Evolutionary conservation across 2,888 invertebrate species (phyloP).

Genomic region (Orthosia gracilis): DNA sequence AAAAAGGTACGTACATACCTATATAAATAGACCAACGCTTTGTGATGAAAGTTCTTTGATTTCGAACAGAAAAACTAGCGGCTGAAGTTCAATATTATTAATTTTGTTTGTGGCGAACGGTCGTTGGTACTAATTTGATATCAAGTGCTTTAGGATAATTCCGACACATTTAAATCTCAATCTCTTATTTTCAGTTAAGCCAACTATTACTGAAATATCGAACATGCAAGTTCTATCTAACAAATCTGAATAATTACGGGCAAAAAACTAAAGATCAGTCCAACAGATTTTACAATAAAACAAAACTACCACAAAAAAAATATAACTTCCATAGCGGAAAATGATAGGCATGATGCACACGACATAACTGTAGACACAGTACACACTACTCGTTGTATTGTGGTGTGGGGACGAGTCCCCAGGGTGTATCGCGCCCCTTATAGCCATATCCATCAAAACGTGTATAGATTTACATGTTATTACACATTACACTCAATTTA

Average conservation of each 20-base stretch:
- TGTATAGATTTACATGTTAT: conserved; percentile 69
- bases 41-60: too few relatives aligned
- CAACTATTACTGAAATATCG: too few relatives aligned
- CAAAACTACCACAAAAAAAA: conserved; percentile 27
- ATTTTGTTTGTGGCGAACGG: too few relatives aligned
- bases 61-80: too few relatives aligned
- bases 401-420: conserved; percentile 61
- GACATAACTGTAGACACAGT: conserved; percentile 42
- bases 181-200: not conserved
- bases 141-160: too few relatives aligned
- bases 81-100: too few relatives aligned
- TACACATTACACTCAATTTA: conserved; percentile 65
- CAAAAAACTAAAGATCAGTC: not conserved
- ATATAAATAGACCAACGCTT: too few relatives aligned
- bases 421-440: conserved; percentile 62
- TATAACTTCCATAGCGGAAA: conserved; percentile 36
- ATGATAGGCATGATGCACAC: conserved; percentile 36
- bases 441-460: conserved; percentile 66
- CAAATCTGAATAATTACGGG: not conserved
- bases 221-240: not conserved
- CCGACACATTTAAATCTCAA: too few relatives aligned
- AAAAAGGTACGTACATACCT: too few relatives aligned
- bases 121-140: too few relatives aligned
- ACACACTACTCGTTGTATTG: conserved; percentile 48
- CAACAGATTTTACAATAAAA: conserved; percentile 3